Percentiles rank a stretch among this genome's conserved stretches.
Conservation (phyloP, 2,113 vertebrate species). For the Brachyhypopomus gauderio region DNA sequence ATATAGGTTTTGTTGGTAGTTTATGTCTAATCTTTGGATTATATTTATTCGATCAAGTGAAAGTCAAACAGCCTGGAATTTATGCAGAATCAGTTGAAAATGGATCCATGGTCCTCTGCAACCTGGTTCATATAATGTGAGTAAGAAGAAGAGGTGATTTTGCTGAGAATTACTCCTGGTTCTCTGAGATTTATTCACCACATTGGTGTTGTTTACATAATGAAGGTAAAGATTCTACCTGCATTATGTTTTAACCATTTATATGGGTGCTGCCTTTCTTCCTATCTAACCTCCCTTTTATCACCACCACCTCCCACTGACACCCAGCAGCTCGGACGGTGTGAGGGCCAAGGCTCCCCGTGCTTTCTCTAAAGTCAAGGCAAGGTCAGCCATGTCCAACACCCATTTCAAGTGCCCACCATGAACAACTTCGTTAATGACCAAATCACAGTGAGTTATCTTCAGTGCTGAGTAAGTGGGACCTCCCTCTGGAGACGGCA, state of each 20-base stretch:
- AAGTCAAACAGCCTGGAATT: constrained; percentile 42
- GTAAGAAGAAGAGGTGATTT: constrained; percentile 32
- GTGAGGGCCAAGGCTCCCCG: background rate
- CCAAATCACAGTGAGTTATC: background rate
- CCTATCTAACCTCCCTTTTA: background rate
- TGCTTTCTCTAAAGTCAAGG: constrained; percentile 50
- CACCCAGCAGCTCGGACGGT: background rate
- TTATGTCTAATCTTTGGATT: background rate
- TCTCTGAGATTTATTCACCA: constrained; percentile 65
- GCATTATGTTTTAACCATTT: constrained; percentile 45
- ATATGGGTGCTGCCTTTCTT: constrained; percentile 8
- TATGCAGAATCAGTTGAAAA: constrained; percentile 20
- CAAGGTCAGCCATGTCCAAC: background rate
- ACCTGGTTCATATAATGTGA: constrained; percentile 36
- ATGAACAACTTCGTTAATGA: background rate
- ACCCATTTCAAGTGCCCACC: background rate
- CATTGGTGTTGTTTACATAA: constrained; percentile 76
- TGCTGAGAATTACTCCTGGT: constrained; percentile 48
- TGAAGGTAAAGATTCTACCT: constrained; percentile 57
- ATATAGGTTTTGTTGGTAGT: background rate
- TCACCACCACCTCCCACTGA: background rate
- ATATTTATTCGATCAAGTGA: constrained; percentile 12
- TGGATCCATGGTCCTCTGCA: constrained; percentile 38
- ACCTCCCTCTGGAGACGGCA: background rate
- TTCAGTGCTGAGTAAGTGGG: background rate